These are phyloP conservation scores for Agonum fuliginosum DNA, from an alignment of 2,888 invertebrate genomes.

Conservation along the genomic window DNA sequence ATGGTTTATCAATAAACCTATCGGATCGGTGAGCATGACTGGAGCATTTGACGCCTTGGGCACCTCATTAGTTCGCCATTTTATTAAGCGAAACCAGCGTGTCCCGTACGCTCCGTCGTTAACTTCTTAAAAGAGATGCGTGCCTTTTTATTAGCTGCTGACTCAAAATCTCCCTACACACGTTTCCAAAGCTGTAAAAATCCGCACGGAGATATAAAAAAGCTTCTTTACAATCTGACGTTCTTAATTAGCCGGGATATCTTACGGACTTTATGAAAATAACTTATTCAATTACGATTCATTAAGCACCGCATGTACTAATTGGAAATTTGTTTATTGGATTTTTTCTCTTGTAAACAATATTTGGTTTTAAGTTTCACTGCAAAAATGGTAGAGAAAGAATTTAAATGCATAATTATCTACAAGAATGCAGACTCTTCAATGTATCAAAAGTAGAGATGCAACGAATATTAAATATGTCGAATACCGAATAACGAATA, in stretches of 20 bases:
- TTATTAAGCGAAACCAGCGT: slow-evolving; percentile 48
- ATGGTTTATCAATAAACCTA: slow-evolving; percentile 59
- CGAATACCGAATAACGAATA: too few species aligned
- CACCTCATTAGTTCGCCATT: slow-evolving; percentile 53
- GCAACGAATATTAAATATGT: too few species aligned
- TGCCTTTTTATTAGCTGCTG: slow-evolving; percentile 36
- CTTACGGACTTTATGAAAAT: slow-evolving; percentile 15
- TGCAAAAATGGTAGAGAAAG: too few species aligned
- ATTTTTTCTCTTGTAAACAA: not conserved
- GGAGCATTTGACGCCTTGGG: slow-evolving; percentile 48
- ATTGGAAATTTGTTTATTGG: slow-evolving; percentile 1
- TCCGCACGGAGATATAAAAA: not conserved
- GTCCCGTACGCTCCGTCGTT: slow-evolving; percentile 34
- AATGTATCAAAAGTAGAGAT: too few species aligned
- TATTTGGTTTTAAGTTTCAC: not conserved
- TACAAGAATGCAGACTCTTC: too few species aligned
- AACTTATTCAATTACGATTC: slow-evolving; percentile 19
- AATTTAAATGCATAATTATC: too few species aligned
- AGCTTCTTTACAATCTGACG: slow-evolving; percentile 5
- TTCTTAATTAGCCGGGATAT: slow-evolving; percentile 12
- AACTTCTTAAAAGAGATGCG: slow-evolving; percentile 33
- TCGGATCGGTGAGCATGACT: slow-evolving; percentile 53
- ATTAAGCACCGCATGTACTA: not conserved
- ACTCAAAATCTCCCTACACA: slow-evolving; percentile 22
- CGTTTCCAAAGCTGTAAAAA: slow-evolving; percentile 2